Evolutionary conservation across 1,140 invertebrate species (phyloP), one percentile per base, ranked within the genome.

Genomic region (Drosophila biarmipes): DNA sequence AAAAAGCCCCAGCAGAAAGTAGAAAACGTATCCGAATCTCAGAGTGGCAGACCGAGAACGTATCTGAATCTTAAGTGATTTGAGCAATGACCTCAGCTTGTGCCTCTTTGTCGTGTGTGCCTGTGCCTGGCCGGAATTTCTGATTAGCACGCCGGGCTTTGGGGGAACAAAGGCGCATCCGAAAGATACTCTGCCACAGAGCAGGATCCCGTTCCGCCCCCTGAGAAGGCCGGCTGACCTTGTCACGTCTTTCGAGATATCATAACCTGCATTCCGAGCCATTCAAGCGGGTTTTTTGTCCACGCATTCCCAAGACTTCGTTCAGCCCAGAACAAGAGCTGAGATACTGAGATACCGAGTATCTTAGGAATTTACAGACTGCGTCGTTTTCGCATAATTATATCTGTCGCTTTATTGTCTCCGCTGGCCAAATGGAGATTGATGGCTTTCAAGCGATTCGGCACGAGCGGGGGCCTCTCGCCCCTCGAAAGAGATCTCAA

Each of bases 31-130:
- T 45, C 35, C 52, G 35, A 35, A 62, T 38, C 53, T 55, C 21
- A 49, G 27, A 35, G 57, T 48, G 24, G 21, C 11, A n/a, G 43
- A 27, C 24, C 27, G 11, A n/a, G n/a, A 49, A 49, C n/a, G n/a
- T 49, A 29, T 17, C 46, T 11, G 46, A 49, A 48, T 48, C 24
- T 29, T 15, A 53, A 73, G 54, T 64, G 54, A 54, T 67, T 71
- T 77, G 64, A 82, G 67, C 63, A 78, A 87, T 75, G 78, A 87
- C 78, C 82, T 78, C 73, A 68, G 46, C 59, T 51, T n/a, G 24
- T 49, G 51, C 61, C 45, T 58, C 6, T 31, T 63, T 67, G 29
- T 56, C 21, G 52, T 49, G 21, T 48, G 45, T 35, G 64, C 52
- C n/a, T 58, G 43, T 35, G 64, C 52, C n/a, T 58, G 43, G 49